Percentiles rank a stretch among this genome's conserved stretches.
Conservation (phyloP, 2,113 vertebrate species). For the Eretmochelys imbricata region DNA sequence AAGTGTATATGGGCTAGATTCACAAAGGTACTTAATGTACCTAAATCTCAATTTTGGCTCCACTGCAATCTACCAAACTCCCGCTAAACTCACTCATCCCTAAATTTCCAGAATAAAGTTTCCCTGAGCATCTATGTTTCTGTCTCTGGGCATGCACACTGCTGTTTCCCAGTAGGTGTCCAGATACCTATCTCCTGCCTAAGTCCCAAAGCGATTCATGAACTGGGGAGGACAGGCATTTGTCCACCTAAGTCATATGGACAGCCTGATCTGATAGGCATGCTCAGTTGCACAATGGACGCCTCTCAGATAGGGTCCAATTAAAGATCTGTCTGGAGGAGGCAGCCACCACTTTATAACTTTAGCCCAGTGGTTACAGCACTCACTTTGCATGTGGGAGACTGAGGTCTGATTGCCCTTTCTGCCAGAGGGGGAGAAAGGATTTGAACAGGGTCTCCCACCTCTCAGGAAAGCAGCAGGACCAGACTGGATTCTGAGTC, state of each 20-base stretch:
- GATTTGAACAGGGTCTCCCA: too few species aligned
- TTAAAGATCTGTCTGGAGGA: neutral
- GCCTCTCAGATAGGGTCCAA: neutral
- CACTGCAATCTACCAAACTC: neutral
- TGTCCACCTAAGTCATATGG: neutral
- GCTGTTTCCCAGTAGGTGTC: too few species aligned
- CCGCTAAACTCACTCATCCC: neutral
- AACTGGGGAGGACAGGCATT: neutral
- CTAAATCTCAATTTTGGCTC: neutral
- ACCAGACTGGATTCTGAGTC: too few species aligned
- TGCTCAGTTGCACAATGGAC: neutral
- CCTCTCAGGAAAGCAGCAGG: too few species aligned
- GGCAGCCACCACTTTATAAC: neutral
- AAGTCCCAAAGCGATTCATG: neutral
- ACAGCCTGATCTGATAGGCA: neutral
- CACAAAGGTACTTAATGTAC: neutral
- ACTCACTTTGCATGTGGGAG: neutral
- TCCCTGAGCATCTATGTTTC: neutral
- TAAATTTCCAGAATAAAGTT: neutral
- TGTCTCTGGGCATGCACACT: neutral
- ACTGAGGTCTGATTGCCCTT: neutral
- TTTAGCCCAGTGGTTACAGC: neutral
- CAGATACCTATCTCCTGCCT: neutral
- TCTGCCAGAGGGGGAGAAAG: too few species aligned
- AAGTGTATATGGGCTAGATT: neutral